These are phyloP conservation scores for Leuciscus waleckii DNA, from an alignment of 2,797 vertebrate species.

Conservation along the genomic window DNA sequence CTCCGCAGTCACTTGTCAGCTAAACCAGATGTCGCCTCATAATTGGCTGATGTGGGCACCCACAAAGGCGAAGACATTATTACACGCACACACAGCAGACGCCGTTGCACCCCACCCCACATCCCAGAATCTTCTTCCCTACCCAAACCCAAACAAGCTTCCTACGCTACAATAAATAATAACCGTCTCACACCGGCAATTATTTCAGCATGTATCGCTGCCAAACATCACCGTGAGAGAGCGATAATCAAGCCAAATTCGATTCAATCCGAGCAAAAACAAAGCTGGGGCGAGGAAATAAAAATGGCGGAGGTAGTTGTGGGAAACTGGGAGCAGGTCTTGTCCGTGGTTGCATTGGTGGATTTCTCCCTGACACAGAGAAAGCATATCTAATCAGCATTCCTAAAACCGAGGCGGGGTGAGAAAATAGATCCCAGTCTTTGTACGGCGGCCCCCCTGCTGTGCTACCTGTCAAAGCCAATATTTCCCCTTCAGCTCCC, in stretches of 20 bases:
- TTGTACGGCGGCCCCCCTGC: constrained; percentile 61
- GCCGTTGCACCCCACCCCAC: constrained; percentile 67
- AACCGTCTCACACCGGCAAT: constrained; percentile 33
- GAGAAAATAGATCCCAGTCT: constrained; percentile 63
- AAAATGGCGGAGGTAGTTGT: constrained; percentile 39
- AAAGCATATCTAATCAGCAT: constrained; percentile 67
- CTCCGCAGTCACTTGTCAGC: constrained; percentile 73
- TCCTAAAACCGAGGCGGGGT: constrained; percentile 60
- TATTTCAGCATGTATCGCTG: constrained; percentile 40
- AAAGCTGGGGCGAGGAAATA: constrained; percentile 21
- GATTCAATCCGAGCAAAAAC: constrained; percentile 28
- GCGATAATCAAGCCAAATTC: constrained; percentile 10
- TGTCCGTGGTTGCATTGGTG: constrained; percentile 56
- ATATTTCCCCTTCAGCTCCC: constrained; percentile 68
- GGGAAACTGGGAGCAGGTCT: constrained; percentile 46
- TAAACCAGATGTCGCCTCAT: constrained; percentile 79
- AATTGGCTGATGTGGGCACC: constrained; percentile 81
- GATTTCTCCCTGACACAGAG: constrained; percentile 60
- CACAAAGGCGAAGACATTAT: constrained; percentile 80
- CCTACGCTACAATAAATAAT: constrained; percentile 61
- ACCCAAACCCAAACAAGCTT: constrained; percentile 71
- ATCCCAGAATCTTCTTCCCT: constrained; percentile 57
- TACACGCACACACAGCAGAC: constrained; percentile 65
- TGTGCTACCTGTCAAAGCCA: constrained; percentile 69
- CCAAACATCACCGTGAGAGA: constrained; percentile 30